Percentiles rank a stretch among this genome's conserved stretches.
Conservation (phyloP, 2,888 invertebrate species). For the Eucriotettix oculatus region DNA sequence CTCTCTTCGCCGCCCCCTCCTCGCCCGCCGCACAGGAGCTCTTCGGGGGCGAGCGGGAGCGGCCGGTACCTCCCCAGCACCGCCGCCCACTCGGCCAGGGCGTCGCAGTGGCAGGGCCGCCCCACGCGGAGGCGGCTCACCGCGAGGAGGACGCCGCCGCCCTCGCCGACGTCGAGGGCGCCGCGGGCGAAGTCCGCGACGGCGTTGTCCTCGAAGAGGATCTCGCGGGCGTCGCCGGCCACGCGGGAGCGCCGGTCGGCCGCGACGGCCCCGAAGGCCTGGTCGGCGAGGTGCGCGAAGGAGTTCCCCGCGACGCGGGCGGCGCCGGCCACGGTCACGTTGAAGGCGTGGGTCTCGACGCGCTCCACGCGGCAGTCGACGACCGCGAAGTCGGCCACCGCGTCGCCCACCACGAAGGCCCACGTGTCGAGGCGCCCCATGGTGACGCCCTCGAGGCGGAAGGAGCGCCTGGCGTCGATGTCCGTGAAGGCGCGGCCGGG, state of each 20-base stretch:
- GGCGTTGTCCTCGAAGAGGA: conserved; percentile 46
- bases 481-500: conserved; percentile 35
- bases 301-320: conserved; percentile 2
- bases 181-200: conserved; percentile 32
- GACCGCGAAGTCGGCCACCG: conserved; percentile 45
- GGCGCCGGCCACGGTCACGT: neutral
- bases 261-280: neutral
- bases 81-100: conserved; percentile 19
- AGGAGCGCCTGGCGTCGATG: conserved; percentile 24
- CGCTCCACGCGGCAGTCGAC: conserved; percentile 38
- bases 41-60: neutral
- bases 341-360: conserved; percentile 26
- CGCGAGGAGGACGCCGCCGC: conserved; percentile 29
- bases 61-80: conserved; percentile 13
- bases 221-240: conserved; percentile 27
- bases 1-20: neutral
- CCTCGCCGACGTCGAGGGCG: conserved; percentile 39
- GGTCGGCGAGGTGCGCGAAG: conserved; percentile 5
- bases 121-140: conserved; percentile 41
- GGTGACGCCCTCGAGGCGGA: conserved; percentile 38
- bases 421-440: conserved; percentile 55
- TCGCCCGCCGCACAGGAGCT: neutral
- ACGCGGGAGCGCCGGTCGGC: neutral
- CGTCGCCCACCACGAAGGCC: conserved; percentile 47
- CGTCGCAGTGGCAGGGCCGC: conserved; percentile 39